Evolutionary conservation across 2,888 invertebrate genomes (phyloP).

Genomic region (Seira musarum): DNA sequence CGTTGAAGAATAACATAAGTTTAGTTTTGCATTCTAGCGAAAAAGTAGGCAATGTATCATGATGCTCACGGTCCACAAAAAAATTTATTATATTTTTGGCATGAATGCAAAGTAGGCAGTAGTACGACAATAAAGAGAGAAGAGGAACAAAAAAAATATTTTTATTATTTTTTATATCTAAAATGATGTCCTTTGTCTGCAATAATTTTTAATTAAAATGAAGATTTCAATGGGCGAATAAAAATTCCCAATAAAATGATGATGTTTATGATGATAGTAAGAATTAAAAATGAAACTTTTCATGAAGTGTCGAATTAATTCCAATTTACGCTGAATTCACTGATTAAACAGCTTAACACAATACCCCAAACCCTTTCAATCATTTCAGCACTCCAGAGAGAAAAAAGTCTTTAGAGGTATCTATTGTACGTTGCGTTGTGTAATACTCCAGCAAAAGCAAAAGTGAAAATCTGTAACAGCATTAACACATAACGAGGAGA

Average conservation of each 20-base stretch:
- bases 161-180: neutral
- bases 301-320: too few species aligned
- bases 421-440: too few species aligned
- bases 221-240: neutral
- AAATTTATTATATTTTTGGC: neutral
- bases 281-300: too few species aligned
- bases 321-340: too few species aligned
- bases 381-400: too few species aligned
- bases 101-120: neutral
- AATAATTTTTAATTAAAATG: neutral
- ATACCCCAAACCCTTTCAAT: too few species aligned
- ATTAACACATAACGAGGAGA: slow-evolving; percentile 64
- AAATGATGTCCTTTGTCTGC: neutral
- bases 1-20: neutral
- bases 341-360: too few species aligned
- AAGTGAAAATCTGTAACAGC: slow-evolving; percentile 59
- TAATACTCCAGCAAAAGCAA: too few species aligned
- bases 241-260: too few species aligned
- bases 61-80: neutral
- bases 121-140: neutral
- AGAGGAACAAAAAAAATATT: neutral
- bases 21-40: neutral
- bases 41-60: neutral
- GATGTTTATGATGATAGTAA: too few species aligned
- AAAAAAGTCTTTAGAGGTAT: too few species aligned